Conservation (phyloP, 2,113 vertebrate species). For the Cyrtonyx montezumae region DNA sequence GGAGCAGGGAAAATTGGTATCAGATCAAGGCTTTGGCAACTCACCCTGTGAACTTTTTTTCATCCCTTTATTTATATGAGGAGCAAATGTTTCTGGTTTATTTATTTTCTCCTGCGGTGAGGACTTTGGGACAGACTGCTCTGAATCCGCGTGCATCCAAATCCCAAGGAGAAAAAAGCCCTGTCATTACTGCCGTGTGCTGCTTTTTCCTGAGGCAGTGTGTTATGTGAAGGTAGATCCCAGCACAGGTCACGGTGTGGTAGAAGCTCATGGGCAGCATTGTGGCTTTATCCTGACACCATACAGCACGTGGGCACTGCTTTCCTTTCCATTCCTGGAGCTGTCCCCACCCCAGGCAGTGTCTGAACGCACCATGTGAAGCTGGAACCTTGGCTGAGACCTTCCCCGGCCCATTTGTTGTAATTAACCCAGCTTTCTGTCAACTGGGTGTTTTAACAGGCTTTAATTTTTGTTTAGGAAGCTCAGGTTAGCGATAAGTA, state of each 20-base stretch:
- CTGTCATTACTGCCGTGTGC: fast-evolving
- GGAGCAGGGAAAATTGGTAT: not conserved
- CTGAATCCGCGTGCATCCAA: fast-evolving
- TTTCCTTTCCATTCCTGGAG: fast-evolving
- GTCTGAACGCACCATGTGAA: not conserved
- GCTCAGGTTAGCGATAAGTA: conserved; percentile 16
- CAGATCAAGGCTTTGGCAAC: not conserved
- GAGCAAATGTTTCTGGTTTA: not conserved
- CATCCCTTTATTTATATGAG: not conserved
- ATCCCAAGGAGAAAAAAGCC: fast-evolving
- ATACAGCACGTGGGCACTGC: too few relatives aligned
- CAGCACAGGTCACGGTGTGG: not conserved
- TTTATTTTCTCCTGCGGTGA: not conserved
- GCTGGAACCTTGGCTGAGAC: not conserved
- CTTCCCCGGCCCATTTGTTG: not conserved
- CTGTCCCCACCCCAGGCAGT: not conserved
- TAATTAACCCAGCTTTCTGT: not conserved
- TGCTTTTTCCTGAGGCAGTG: fast-evolving
- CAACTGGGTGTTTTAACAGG: not conserved
- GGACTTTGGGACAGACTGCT: not conserved
- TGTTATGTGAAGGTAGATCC: fast-evolving
- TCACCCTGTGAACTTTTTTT: not conserved
- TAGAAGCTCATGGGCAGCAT: too few relatives aligned
- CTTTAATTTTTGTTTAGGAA: not conserved
- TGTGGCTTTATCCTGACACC: too few relatives aligned